These are phyloP conservation scores for Lasioglossum morio DNA, from an alignment of 2,888 invertebrate genomes.

Conservation along the genomic window DNA sequence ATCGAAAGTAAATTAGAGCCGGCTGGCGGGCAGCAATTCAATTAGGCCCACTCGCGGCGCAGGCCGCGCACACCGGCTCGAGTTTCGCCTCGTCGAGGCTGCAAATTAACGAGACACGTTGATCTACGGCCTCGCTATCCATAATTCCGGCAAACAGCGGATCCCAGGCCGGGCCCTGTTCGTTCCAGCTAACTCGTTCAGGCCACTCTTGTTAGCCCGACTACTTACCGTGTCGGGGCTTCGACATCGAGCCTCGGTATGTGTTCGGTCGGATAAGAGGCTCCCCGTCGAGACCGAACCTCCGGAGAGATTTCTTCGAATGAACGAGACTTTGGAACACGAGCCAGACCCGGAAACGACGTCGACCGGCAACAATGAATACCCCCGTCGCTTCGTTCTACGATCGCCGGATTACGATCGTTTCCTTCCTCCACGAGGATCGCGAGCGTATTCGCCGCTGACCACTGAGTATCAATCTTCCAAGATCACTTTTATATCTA, in stretches of 20 bases:
- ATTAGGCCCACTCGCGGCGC: constrained; percentile 19
- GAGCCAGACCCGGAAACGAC: constrained; percentile 4
- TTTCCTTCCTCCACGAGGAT: not conserved
- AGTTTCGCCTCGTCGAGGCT: constrained; percentile 21
- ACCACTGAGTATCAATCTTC: constrained; percentile 18
- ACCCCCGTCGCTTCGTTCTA: not conserved
- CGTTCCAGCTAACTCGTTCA: constrained; percentile 16
- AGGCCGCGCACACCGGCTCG: not conserved
- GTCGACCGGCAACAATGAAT: constrained; percentile 36
- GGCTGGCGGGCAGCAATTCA: constrained; percentile 20
- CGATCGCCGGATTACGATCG: constrained; percentile 26
- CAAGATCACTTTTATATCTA: constrained; percentile 33
- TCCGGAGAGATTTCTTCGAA: constrained; percentile 17
- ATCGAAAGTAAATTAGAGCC: constrained; percentile 13
- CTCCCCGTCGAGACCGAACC: constrained; percentile 24
- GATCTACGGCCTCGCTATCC: constrained; percentile 19
- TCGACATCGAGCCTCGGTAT: constrained; percentile 37
- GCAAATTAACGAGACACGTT: constrained; percentile 40
- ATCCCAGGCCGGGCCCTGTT: not conserved
- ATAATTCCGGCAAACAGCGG: constrained; percentile 44
- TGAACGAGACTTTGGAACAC: constrained; percentile 7
- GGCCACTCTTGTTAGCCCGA: constrained; percentile 48
- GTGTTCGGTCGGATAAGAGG: constrained; percentile 52
- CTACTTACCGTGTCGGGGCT: constrained; percentile 43
- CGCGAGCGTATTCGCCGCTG: not conserved